Evolutionary conservation across 2,797 vertebrate species (phyloP), one percentile per base, ranked within the genome.

Genomic region (Hipposideros larvatus): DNA sequence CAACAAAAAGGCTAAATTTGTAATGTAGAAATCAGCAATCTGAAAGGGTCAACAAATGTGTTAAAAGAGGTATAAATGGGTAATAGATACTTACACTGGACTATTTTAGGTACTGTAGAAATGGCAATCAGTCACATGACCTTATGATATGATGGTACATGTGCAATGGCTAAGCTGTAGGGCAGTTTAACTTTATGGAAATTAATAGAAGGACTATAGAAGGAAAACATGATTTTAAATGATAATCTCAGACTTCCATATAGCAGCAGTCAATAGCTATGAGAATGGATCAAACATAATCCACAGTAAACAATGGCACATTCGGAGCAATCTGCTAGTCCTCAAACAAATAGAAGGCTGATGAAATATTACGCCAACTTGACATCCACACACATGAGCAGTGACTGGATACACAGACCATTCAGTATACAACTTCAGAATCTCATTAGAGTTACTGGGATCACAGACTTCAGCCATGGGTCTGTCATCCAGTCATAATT

Each of bases 191-290:
- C 4, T 66, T 82, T 53, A 87, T 7, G 48, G 31, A 96, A 92
- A 75, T 71, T 88, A 88, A 63, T 91, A 89, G 91, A 86, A 87
- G 16, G 18, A 84, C 6, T 46, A 87, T 2, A 63, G 14, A 89
- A 86, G 24, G 34, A 59, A 90, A 92, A 93, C 15, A 8, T 14
- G 10, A 89, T 91, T 95, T 89, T 89, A 87, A 94, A 70, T 74
- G 34, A 92, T 31, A 53, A 88, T 84, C 10, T 79, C 31, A 79
- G 26, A 83, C 91, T 95, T 83, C 78, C 1, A 94, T 63, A 85
- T 0, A 75, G 10, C n/a, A 93, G 51, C 18, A 78, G 31, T 91
- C 41, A 94, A 77, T 1, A 93, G n/a, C 37, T 43, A 94, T 63
- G 53, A 73, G 37, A 96, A 92, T 34, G 14, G 55, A 51, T 46